These are phyloP conservation scores for Chromis chromis DNA, from an alignment of 2,797 vertebrate species.

Conservation along the genomic window DNA sequence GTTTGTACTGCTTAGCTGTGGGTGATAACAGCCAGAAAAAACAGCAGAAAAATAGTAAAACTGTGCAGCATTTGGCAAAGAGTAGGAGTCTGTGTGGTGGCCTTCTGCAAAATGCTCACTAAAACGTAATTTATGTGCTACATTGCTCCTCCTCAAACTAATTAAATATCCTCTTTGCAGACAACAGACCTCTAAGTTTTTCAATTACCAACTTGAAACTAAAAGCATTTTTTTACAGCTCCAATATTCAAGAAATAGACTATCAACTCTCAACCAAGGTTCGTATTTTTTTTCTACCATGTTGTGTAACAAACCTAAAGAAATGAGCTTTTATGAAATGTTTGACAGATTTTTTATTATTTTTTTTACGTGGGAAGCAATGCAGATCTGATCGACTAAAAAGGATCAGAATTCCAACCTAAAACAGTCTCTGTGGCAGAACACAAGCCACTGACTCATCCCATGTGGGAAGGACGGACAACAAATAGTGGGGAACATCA, in stretches of 20 bases:
- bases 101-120: constrained; percentile 18
- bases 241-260: constrained; percentile 33
- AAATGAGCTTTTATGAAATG: constrained; percentile 15
- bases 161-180: constrained; percentile 38
- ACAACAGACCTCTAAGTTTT: constrained; percentile 21
- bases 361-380: constrained; percentile 30
- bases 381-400: constrained; percentile 62
- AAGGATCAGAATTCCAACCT: constrained; percentile 55
- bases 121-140: constrained; percentile 17
- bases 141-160: constrained; percentile 25
- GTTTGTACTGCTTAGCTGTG: constrained; percentile 11
- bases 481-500: constrained; percentile 50
- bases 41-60: constrained; percentile 13
- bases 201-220: constrained; percentile 42
- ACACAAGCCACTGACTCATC: constrained; percentile 66
- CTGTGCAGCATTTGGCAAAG: constrained; percentile 5
- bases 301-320: constrained; percentile 37
- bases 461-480: constrained; percentile 53
- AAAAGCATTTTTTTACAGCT: constrained; percentile 30
- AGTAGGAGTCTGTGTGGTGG: constrained; percentile 12
- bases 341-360: constrained; percentile 15
- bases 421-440: constrained; percentile 43
- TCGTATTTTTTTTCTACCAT: background rate
- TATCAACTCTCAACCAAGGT: constrained; percentile 27
- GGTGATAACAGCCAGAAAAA: background rate